Base-by-base conservation (phyloP, 2,113 vertebrate genomes). In the Apaloderma vittatum region DNA sequence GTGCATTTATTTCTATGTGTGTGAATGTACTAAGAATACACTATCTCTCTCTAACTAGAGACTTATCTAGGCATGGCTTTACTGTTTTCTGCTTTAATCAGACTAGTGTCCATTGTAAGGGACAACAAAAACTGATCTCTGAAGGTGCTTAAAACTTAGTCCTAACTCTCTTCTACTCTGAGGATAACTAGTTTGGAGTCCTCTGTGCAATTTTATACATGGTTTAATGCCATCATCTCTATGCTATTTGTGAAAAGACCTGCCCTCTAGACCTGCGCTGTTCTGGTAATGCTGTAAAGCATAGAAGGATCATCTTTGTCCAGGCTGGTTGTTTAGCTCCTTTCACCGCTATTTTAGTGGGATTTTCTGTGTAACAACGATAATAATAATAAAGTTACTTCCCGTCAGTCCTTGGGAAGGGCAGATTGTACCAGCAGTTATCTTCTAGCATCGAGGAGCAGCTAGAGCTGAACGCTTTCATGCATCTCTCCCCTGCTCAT, bases 91-190 rank as follows among this genome's bases (percentile, higher is more conserved):
- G 8, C 76, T 90, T 73, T 79, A 74, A 90, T 86, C 58, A 92
- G 78, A n/a, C 55, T 37, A 48, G 34, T 92, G 83, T 22, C 40
- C 58, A 82, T 94, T 94, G 76, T 84, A 94, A 94, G 84, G 74
- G 34, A 91, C 52, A 75, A 90, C 46, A 61, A 92, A 94, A 94
- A 91, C 71, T 79, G 36, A 91, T 65, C 80, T 95, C 88, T 94
- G 89, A 73, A 92, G 88, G 55, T n/a, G 71, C 26, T 79, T 92
- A 74, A 93, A 96, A 91, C 18, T 77, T 21, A 61, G 34, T 63
- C 22, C 32, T 94, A 90, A 46, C 85, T 90, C n/a, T 94, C 80
- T 92, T 91, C 52, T 45, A 3, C 32, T 82, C 11, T 45, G 36
- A 62, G 7, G 34, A 62, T 34, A 80, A 36, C 46, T 66, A 26